Evolutionary conservation across 2,113 vertebrate genomes (phyloP), one percentile per base, ranked within the genome.

Genomic region (Myotis davidii): DNA sequence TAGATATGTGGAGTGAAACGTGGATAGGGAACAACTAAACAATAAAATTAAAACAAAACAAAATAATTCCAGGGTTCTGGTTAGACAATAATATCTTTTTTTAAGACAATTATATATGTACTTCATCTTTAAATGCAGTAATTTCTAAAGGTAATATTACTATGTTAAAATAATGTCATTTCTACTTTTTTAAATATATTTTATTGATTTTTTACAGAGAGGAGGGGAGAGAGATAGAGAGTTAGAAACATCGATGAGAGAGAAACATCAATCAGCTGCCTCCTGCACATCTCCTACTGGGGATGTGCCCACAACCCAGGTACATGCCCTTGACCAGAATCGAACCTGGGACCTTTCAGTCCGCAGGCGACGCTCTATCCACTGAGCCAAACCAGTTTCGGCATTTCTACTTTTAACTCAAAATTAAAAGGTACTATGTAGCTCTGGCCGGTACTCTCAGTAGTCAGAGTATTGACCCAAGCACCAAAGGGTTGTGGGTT

Each of bases 81-180:
- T 32, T 90, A 72, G 70, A 83, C 21, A 83, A 59, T 48, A 39
- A 50, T 25, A 87, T 77, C 4, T 42, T 52, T 84, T 72, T 52
- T 83, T 64, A 82, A 83, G 61, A 90, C 37, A 94, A 76, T 27
- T 18, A 76, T 9, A 92, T 59, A 29, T 95, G 89, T 37, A 59
- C 59, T 42, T 72, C 52, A 83, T 65, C 34, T 91, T 93, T 69
- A 76, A 91, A 85, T 73, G 12, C 23, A 85, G 29, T 39, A 23
- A 84, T 88, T 95, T 84, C 9, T 78, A 93, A 87, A 83, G 61
- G 42, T 73, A 90, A 95, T 83, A 82, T 95, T 76, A 76, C 54
- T 72, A 56, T 67, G 77, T 79, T 74, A 88, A 83, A 64, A 91
- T 50, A 76, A 78, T 67, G 32, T 39, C 29, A 85, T 85, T 85